A percentile compares a stretch with the other conserved stretches of the same genome.
Evolutionary conservation across 1,140 invertebrate genomes (phyloP).

Genomic region (Drosophila orosa): DNA sequence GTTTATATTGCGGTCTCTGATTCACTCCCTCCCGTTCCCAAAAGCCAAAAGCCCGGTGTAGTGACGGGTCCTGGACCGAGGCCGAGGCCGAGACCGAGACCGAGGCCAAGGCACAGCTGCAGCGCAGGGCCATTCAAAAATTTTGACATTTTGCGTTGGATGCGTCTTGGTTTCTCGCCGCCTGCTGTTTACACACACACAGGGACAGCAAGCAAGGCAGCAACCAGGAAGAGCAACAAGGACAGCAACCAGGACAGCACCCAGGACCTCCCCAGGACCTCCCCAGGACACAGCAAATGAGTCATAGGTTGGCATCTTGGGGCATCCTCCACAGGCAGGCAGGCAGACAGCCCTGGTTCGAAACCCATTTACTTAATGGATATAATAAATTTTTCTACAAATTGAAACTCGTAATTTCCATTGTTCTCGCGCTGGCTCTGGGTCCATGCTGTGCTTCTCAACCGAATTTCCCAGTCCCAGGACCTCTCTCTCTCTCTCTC

Average conservation of each 20-base stretch:
- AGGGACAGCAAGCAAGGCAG: conserved; percentile 2
- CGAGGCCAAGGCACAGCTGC: conserved; percentile 77
- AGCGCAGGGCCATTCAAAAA: conserved; percentile 71
- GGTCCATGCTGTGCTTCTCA: conserved; percentile 1
- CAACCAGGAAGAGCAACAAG: too few species aligned
- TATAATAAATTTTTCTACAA: conserved; percentile 84
- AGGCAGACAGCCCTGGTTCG: conserved; percentile 51
- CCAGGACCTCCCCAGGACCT: not conserved
- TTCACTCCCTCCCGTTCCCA: conserved; percentile 56
- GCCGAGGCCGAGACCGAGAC: conserved; percentile 62
- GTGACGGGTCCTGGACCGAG: conserved; percentile 4
- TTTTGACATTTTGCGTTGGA: conserved; percentile 77
- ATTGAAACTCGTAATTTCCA: conserved; percentile 83
- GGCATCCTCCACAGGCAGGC: not conserved
- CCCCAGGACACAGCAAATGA: conserved; percentile 25
- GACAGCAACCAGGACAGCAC: not conserved
- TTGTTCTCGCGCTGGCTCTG: conserved; percentile 70
- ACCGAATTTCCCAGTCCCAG: conserved; percentile 40
- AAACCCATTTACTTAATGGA: conserved; percentile 83
- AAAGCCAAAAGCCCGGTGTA: too few species aligned
- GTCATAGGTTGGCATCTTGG: conserved; percentile 49
- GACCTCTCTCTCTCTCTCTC: too few species aligned
- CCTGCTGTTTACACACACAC: conserved; percentile 64
- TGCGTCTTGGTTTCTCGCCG: conserved; percentile 41
- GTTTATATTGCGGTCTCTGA: conserved; percentile 82